Conservation (phyloP, 2,888 invertebrate genomes). For the Drosophila histrio region DNA sequence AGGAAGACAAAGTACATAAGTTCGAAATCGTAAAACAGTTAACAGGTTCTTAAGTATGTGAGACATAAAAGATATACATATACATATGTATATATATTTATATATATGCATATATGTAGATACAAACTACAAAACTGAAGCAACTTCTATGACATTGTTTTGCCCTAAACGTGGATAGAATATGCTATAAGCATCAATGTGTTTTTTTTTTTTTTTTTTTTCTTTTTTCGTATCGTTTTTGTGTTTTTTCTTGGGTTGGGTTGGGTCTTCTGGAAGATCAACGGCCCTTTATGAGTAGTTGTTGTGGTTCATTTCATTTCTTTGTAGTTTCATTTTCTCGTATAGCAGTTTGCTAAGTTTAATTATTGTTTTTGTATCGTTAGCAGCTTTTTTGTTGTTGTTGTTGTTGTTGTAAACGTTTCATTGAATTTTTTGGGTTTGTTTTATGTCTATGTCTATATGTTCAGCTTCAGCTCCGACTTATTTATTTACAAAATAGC, state of each 20-base stretch:
- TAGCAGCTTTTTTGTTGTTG: constrained; percentile 60
- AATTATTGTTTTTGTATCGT: constrained; percentile 79
- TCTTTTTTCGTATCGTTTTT: neutral
- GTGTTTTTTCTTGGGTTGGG: constrained; percentile 1
- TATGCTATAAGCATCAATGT: constrained; percentile 32
- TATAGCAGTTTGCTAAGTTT: constrained; percentile 71
- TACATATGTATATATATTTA: constrained; percentile 6
- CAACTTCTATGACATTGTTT: constrained; percentile 28
- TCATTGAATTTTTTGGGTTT: constrained; percentile 37
- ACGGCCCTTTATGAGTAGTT: constrained; percentile 27
- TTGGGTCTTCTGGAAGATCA: constrained; percentile 53
- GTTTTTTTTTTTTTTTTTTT: neutral
- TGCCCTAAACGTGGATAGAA: constrained; percentile 26
- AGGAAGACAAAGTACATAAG: constrained; percentile 50
- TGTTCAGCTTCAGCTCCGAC: constrained; percentile 72
- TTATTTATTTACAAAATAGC: constrained; percentile 76
- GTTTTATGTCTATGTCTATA: constrained; percentile 62
- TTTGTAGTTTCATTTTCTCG: constrained; percentile 20
- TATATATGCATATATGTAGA: constrained; percentile 21
- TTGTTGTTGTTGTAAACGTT: constrained; percentile 46
- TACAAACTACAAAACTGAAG: constrained; percentile 46
- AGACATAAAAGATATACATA: constrained; percentile 36
- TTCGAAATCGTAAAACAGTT: constrained; percentile 34
- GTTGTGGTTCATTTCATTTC: constrained; percentile 19
- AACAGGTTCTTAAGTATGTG: constrained; percentile 33